These are phyloP conservation scores for Pedetes capensis DNA, from an alignment of 2,113 vertebrate species.

Conservation along the genomic window DNA sequence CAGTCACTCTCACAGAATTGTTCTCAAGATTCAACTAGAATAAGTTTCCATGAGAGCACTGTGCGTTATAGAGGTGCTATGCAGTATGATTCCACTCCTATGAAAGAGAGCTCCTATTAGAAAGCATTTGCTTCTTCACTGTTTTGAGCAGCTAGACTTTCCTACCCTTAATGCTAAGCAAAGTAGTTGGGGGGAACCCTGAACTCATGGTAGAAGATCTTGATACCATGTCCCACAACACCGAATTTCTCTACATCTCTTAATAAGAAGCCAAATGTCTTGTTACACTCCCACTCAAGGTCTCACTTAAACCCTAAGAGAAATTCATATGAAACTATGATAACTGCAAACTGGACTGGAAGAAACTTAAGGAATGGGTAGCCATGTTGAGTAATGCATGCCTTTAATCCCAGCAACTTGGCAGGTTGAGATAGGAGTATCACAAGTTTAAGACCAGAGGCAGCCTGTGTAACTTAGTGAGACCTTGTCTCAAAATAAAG, in stretches of 20 bases:
- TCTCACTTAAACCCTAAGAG: not conserved
- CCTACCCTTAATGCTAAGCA: not conserved
- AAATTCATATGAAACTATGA: constrained; percentile 2
- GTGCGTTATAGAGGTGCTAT: not conserved
- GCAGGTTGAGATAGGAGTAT: too few species aligned
- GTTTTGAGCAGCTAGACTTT: not conserved
- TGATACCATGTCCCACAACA: not conserved
- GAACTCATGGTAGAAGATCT: not conserved
- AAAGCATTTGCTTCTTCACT: not conserved
- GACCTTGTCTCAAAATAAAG: too few species aligned
- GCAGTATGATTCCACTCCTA: not conserved
- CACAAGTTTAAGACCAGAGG: too few species aligned
- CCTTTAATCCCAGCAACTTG: too few species aligned
- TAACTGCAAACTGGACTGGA: not conserved
- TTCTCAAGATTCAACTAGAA: not conserved
- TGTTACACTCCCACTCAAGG: not conserved
- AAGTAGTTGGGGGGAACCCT: not conserved
- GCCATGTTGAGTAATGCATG: too few species aligned
- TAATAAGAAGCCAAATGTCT: constrained; percentile 6
- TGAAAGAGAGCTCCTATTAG: not conserved
- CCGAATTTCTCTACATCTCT: not conserved
- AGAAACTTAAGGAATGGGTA: not conserved
- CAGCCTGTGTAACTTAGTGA: too few species aligned
- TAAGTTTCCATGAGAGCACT: not conserved
- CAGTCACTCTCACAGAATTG: not conserved